These are phyloP conservation scores for Bubo scandiacus DNA, from an alignment of 2,113 vertebrate genomes.

Conservation along the genomic window DNA sequence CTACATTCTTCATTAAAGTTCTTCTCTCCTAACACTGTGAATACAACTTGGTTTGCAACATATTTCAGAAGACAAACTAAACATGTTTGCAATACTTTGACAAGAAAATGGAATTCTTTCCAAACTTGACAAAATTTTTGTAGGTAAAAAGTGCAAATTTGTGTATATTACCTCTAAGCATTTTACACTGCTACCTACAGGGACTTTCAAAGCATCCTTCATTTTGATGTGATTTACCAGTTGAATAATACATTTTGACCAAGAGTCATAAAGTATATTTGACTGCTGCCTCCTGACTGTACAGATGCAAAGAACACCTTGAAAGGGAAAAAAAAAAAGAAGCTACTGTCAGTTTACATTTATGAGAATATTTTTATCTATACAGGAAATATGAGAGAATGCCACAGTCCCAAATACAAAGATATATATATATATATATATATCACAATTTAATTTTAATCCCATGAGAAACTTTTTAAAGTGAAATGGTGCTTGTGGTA, in stretches of 20 bases:
- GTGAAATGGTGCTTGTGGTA: neutral
- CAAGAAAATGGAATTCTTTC: neutral
- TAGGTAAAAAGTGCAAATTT: slow-evolving; percentile 49
- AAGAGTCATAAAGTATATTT: slow-evolving; percentile 96
- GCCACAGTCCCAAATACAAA: neutral
- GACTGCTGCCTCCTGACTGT: slow-evolving; percentile 88
- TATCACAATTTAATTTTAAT: slow-evolving; percentile 21
- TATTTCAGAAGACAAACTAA: slow-evolving; percentile 46
- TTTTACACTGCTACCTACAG: slow-evolving; percentile 39
- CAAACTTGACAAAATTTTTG: neutral
- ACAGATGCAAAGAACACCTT: slow-evolving; percentile 94
- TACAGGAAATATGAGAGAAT: neutral
- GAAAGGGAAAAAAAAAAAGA: neutral
- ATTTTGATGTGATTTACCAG: slow-evolving; percentile 79
- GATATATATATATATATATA: neutral
- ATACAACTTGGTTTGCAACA: slow-evolving; percentile 34
- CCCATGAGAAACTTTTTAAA: neutral
- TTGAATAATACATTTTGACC: slow-evolving; percentile 88
- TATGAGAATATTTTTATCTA: slow-evolving; percentile 19
- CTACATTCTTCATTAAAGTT: slow-evolving; percentile 51
- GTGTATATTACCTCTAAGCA: slow-evolving; percentile 18
- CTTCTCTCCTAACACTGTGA: slow-evolving; percentile 42
- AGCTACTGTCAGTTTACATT: slow-evolving; percentile 19
- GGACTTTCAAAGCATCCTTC: slow-evolving; percentile 38
- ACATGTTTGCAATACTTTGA: neutral